A percentile compares a stretch with the other conserved stretches of the same genome.
phyloP scores from a whole-genome alignment of 2,113 vertebrate genomes.

The Oncorhynchus keta region DNA sequence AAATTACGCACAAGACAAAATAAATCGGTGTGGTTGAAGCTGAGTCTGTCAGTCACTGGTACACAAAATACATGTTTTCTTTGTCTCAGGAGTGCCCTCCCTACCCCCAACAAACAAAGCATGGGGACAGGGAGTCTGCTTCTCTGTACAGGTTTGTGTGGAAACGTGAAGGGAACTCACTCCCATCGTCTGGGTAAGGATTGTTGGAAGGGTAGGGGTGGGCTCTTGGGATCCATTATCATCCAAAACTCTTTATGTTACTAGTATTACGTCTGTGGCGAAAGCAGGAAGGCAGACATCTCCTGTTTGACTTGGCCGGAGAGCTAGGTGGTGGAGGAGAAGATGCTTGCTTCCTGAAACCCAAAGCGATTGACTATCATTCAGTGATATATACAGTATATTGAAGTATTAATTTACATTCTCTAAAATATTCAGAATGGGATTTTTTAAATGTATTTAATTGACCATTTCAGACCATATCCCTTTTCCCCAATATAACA shows the following conservation, averaged over 20 bases:
- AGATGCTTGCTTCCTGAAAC: constrained; percentile 65
- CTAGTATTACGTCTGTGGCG: constrained; percentile 62
- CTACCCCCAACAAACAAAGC: background rate
- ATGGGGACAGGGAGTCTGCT: background rate
- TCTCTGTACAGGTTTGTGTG: background rate
- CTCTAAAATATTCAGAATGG: too few relatives aligned
- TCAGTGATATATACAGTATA: too few relatives aligned
- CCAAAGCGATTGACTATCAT: background rate
- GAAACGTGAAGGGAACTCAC: background rate
- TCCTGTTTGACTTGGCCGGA: constrained; percentile 59
- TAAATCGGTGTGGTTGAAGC: too few relatives aligned
- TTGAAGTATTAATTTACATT: background rate
- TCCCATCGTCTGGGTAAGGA: background rate
- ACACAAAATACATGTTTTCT: too few relatives aligned
- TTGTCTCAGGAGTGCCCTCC: background rate
- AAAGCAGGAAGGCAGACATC: constrained; percentile 57
- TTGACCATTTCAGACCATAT: too few relatives aligned
- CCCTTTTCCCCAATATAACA: too few relatives aligned
- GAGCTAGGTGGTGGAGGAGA: constrained; percentile 40
- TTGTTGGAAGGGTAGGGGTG: background rate
- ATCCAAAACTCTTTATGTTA: constrained; percentile 65
- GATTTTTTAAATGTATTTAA: too few relatives aligned
- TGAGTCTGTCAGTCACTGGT: too few relatives aligned
- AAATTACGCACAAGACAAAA: too few relatives aligned
- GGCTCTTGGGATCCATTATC: constrained; percentile 24